Evolutionary conservation across 2,113 vertebrate species (phyloP), one percentile per base, ranked within the genome.

Genomic region (Zootoca vivipara): DNA sequence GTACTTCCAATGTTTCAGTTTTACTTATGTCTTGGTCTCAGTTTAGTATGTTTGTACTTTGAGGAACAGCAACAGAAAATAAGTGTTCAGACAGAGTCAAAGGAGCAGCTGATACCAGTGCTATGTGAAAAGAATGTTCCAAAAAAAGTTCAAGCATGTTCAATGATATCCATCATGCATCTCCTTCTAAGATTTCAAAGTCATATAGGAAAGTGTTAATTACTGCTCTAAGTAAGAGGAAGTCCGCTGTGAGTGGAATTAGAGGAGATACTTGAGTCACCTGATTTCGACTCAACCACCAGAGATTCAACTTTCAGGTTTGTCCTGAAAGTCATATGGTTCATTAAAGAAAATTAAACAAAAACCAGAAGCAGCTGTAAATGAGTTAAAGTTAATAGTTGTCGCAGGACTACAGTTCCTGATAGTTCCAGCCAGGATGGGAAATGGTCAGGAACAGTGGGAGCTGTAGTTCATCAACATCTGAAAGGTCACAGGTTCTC

Each of bases 121-220:
- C 87, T 94, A 93, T 88, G 67, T 40, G 92, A 95, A 87, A 96
- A 95, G 95, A 96, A 97, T 93, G 92, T 90, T 93, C 94, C 93
- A 90, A 93, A 94, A 95, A 93, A 95, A 96, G 95, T 97, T 95
- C 96, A 97, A 96, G 94, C 94, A 95, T 97, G 96, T 92, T 94
- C 92, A 89, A 91, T 95, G 91, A 88, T 83, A 92, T 92, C 95
- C 93, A 93, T 89, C 87, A 93, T 86, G 90, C 90, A 90, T 95
- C 90, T 92, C 88, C 92, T 94, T 96, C 96, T 97, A 95, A 89
- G 94, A 96, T 96, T 97, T 97, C 97, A 96, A 97, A 96, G 97
- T 85, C 92, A 91, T 91, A 16, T 88, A 93, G 89, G 93, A 94
- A 95, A 95, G 94, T 93, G 94, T 92, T 97, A 96, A 97, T 93